A percentile compares a stretch with the other conserved stretches of the same genome.
phyloP scores from a whole-genome alignment of 2,113 vertebrate species.

The Lamprotornis superbus region DNA sequence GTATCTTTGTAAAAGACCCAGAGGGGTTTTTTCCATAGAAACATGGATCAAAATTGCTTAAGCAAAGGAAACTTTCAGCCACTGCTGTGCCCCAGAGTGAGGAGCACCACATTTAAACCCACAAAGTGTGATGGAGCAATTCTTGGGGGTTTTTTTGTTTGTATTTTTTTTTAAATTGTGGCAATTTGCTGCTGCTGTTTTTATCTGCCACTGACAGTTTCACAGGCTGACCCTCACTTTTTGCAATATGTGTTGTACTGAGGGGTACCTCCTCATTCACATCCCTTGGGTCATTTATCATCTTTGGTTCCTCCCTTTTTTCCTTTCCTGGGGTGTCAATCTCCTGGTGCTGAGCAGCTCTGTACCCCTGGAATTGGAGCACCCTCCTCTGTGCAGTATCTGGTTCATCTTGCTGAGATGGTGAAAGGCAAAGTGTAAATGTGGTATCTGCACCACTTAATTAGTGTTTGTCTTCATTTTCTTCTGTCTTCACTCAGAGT shows the following conservation, averaged over 20 bases:
- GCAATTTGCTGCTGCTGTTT: not conserved
- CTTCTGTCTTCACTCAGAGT: no score
- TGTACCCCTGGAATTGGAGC: not conserved
- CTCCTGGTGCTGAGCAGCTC: not conserved
- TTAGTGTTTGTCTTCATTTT: no score
- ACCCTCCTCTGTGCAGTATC: not conserved
- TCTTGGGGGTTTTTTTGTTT: not conserved
- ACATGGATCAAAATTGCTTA: not conserved
- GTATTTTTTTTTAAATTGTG: not conserved
- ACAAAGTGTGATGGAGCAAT: not conserved
- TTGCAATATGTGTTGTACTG: not conserved
- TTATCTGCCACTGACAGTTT: not conserved
- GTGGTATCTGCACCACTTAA: no score
- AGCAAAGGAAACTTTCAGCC: not conserved
- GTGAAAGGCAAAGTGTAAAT: not conserved
- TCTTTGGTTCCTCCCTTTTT: not conserved
- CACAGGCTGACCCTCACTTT: not conserved
- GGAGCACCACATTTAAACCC: not conserved
- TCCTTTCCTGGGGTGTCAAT: not conserved
- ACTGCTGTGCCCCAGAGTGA: accelerated
- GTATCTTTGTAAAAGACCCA: not conserved
- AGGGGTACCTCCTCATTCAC: not conserved
- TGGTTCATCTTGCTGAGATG: not conserved
- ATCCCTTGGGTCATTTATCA: not conserved
- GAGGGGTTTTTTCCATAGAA: not conserved